Conservation (phyloP, 37 sponge, comb jelly and placozoan genomes). For the Ianthella basta region DNA sequence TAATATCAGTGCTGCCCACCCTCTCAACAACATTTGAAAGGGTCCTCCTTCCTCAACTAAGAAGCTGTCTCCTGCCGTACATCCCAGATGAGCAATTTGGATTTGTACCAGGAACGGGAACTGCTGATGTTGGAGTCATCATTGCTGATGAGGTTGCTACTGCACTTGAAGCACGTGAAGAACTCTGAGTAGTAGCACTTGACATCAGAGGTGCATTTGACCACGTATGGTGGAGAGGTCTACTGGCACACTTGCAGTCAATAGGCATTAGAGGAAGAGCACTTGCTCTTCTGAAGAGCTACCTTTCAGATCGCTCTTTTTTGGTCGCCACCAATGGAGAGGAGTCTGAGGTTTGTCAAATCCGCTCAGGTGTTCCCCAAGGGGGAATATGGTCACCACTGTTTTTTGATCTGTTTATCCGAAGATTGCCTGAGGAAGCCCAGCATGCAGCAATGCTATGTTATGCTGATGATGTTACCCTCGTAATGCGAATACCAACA, state of each 20-base stretch:
- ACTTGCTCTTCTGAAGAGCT: neutral
- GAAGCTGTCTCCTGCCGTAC: neutral
- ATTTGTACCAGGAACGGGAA: constrained; percentile 3
- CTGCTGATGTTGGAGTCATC: constrained; percentile 32
- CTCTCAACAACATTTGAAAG: constrained; percentile 27
- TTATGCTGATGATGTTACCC: constrained; percentile 12
- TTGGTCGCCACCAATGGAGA: neutral
- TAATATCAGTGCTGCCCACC: constrained; percentile 31
- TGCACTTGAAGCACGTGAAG: constrained; percentile 11
- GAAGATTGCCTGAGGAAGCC: neutral
- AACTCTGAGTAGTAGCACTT: constrained; percentile 1
- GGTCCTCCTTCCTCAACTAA: constrained; percentile 17
- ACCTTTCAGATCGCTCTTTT: neutral
- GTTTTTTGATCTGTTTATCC: constrained; percentile 6
- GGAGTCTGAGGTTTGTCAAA: neutral
- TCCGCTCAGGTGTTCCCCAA: constrained; percentile 21
- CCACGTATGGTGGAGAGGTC: constrained; percentile 25
- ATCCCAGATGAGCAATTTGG: constrained; percentile 41
- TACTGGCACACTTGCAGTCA: constrained; percentile 13
- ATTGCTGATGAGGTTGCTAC: constrained; percentile 21
- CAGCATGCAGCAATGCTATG: constrained; percentile 16
- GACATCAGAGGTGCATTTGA: constrained; percentile 23
- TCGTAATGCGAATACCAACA: constrained; percentile 25
- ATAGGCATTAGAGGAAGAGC: constrained; percentile 3
- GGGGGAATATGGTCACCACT: constrained; percentile 32